A percentile compares a stretch with the other conserved stretches of the same genome.
Conservation (phyloP, 1,140 invertebrate species). For the Heliconius congener region DNA sequence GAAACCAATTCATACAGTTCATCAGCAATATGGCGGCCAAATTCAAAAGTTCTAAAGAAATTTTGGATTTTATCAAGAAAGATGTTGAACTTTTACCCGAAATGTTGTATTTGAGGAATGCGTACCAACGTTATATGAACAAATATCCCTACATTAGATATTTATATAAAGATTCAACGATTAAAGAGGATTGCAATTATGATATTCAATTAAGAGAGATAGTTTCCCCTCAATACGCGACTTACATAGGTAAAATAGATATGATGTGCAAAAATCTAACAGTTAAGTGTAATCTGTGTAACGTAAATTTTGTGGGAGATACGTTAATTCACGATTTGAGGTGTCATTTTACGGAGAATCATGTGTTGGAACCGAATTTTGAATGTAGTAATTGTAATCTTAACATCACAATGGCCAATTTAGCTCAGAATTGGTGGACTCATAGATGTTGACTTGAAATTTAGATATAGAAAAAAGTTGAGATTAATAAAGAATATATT, state of each 20-base stretch:
- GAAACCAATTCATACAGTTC: background rate
- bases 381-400: conserved; percentile 49
- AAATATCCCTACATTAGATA: conserved; percentile 58
- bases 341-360: conserved; percentile 46
- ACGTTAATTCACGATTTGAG: conserved; percentile 23
- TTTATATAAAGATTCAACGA: conserved; percentile 41
- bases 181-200: conserved; percentile 34
- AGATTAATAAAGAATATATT: too few relatives aligned
- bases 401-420: conserved; percentile 39
- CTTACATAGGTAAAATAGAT: conserved; percentile 25
- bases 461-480: too few relatives aligned
- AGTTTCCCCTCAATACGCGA: conserved; percentile 41
- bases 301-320: conserved; percentile 25
- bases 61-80: conserved; percentile 43
- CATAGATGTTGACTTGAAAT: conserved; percentile 42
- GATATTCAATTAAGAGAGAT: conserved; percentile 63
- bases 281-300: conserved; percentile 45
- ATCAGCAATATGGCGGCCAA: background rate
- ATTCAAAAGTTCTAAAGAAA: background rate
- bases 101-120: conserved; percentile 18
- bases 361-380: conserved; percentile 45
- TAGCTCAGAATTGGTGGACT: conserved; percentile 50
- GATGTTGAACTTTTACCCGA: conserved; percentile 39
- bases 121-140: conserved; percentile 45
- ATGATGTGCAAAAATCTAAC: conserved; percentile 22